Evolutionary conservation across 2,113 vertebrate species (phyloP).

Genomic region (Cepphus grylle): DNA sequence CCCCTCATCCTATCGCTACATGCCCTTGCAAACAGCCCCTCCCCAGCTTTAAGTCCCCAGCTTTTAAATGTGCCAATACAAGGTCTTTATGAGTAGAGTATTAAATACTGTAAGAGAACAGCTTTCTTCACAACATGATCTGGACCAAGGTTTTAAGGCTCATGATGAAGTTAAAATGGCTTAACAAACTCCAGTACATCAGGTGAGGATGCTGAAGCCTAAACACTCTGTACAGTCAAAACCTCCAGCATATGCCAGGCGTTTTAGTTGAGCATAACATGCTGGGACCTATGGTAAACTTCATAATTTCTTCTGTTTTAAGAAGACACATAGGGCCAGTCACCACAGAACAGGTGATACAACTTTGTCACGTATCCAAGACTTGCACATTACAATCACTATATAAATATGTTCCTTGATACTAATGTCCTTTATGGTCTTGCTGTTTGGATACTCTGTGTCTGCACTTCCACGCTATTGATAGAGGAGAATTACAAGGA

Average conservation of each 20-base stretch:
- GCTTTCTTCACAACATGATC: neutral
- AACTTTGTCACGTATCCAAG: neutral
- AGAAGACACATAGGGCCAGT: neutral
- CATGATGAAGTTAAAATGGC: neutral
- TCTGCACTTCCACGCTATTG: neutral
- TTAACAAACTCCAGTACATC: neutral
- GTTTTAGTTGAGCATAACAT: neutral
- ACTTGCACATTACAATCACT: neutral
- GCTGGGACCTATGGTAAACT: neutral
- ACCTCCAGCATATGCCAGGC: neutral
- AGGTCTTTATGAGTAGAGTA: fast-evolving
- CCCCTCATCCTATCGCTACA: too few relatives aligned
- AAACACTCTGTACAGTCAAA: neutral
- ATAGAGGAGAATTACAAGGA: neutral
- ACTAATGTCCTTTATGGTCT: neutral
- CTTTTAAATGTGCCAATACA: neutral
- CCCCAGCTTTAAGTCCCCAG: too few relatives aligned
- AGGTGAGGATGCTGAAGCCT: neutral
- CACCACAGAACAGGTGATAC: neutral
- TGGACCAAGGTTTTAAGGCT: neutral
- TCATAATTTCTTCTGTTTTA: neutral
- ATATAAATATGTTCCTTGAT: neutral
- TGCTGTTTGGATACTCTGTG: neutral
- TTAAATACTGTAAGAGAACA: neutral
- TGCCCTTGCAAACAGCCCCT: too few relatives aligned